Conservation (phyloP, 2,888 invertebrate genomes). For the Erebia epiphron region DNA sequence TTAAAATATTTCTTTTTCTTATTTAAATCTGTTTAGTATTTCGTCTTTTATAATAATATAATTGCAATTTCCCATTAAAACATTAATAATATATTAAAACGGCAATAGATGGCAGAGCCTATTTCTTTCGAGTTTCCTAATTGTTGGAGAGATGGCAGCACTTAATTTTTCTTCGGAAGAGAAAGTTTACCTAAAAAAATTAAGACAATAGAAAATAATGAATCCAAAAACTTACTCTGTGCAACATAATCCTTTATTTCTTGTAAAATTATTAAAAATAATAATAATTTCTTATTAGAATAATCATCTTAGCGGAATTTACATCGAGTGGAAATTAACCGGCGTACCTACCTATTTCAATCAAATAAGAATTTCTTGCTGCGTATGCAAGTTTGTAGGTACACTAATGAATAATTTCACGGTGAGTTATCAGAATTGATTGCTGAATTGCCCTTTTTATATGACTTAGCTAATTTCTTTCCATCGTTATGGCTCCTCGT, state of each 20-base stretch:
- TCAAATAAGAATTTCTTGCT: slow-evolving; percentile 16
- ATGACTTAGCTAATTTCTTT: slow-evolving; percentile 14
- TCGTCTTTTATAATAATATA: neutral
- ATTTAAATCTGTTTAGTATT: neutral
- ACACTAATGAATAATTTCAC: neutral
- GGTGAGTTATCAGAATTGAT: slow-evolving; percentile 26
- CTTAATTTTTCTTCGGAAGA: neutral
- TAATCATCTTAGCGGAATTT: too few species aligned
- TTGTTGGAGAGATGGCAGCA: slow-evolving; percentile 9
- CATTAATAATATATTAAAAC: neutral
- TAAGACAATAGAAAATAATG: neutral
- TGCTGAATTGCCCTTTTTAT: neutral
- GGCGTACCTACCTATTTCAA: neutral
- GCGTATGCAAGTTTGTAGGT: neutral
- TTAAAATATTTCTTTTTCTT: neutral
- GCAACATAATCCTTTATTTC: too few species aligned
- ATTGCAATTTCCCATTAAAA: neutral
- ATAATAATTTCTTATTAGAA: too few species aligned
- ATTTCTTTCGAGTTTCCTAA: neutral
- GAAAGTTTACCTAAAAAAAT: neutral
- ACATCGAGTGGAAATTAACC: too few species aligned
- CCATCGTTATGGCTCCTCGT: slow-evolving; percentile 19
- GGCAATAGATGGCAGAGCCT: slow-evolving; percentile 5
- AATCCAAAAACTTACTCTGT: too few species aligned
- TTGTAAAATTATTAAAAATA: too few species aligned